Conservation (phyloP, 2,113 vertebrate genomes). For the Salvelinus fontinalis region DNA sequence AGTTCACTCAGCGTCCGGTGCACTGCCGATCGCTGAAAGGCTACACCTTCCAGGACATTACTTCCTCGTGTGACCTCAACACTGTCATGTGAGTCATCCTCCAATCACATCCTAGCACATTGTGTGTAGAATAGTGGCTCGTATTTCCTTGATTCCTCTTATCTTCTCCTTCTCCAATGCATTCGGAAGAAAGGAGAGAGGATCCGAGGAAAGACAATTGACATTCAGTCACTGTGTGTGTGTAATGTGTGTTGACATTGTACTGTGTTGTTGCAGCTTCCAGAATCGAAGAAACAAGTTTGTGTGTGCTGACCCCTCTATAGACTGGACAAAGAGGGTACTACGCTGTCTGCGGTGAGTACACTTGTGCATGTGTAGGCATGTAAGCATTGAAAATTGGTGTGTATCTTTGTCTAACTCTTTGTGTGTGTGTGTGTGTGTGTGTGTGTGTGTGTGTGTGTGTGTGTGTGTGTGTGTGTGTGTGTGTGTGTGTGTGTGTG, state of each 20-base stretch:
- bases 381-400: not conserved
- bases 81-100: constrained; percentile 68
- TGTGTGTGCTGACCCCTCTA: constrained; percentile 59
- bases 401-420: not conserved
- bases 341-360: constrained; percentile 62
- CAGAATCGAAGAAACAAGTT: constrained; percentile 19
- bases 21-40: constrained; percentile 35
- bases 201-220: no score
- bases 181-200: no score
- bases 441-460: no score
- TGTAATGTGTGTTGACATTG: not conserved
- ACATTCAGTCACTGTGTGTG: not conserved
- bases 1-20: constrained; percentile 13
- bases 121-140: not conserved
- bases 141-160: no score
- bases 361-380: not conserved
- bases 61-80: constrained; percentile 57
- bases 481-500: not conserved
- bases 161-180: no score
- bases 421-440: not conserved
- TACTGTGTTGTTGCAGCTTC: constrained; percentile 54
- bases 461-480: no score
- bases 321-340: constrained; percentile 25
- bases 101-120: not conserved
- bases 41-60: constrained; percentile 60